phyloP scores from a whole-genome alignment of 2,888 invertebrate genomes.

The Augochlorella aurata region DNA sequence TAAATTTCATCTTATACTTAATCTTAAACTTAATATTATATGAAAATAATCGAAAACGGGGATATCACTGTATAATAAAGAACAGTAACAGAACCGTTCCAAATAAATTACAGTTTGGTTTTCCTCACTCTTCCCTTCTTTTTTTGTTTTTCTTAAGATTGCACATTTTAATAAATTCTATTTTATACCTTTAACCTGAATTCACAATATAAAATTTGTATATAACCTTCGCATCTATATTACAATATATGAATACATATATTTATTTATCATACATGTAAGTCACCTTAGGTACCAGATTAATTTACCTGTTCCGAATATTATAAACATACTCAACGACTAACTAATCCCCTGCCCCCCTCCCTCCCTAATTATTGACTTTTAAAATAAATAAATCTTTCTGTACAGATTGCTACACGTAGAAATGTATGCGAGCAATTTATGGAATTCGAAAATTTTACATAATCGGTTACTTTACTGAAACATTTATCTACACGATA shows the following conservation, averaged over 20 bases:
- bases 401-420: constrained; percentile 36
- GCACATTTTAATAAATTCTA: constrained; percentile 22
- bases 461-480: background rate
- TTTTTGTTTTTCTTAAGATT: constrained; percentile 23
- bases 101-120: constrained; percentile 17
- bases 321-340: constrained; percentile 49
- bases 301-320: constrained; percentile 47
- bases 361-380: background rate
- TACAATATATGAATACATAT: constrained; percentile 65
- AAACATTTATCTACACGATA: constrained; percentile 1
- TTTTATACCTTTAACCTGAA: constrained; percentile 37
- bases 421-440: constrained; percentile 20
- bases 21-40: constrained; percentile 27
- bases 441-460: constrained; percentile 23
- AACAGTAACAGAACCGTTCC: background rate
- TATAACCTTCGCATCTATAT: constrained; percentile 61
- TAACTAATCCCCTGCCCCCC: constrained; percentile 19
- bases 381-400: constrained; percentile 46
- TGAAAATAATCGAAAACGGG: constrained; percentile 4
- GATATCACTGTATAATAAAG: constrained; percentile 6
- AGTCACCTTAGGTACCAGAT: constrained; percentile 61
- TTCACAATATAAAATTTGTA: constrained; percentile 56
- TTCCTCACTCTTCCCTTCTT: background rate
- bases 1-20: constrained; percentile 26
- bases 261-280: constrained; percentile 65